These are phyloP conservation scores for Arbacia lixula DNA, from an alignment of 53 echinoderm and acorn worm genomes.

Conservation along the genomic window DNA sequence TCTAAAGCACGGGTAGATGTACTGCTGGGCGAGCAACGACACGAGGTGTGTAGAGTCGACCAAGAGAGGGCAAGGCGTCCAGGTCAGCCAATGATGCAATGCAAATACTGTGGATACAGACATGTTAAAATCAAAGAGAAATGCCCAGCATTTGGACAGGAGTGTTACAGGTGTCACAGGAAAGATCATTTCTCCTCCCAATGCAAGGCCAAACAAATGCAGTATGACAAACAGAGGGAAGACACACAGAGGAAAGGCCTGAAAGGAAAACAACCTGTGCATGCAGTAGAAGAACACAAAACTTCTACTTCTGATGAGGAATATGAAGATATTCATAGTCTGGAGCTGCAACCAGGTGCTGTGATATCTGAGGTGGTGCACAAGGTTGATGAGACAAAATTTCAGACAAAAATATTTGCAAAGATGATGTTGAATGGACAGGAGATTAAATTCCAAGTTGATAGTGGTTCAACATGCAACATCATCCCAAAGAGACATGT, in stretches of 20 bases:
- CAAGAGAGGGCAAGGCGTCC: neutral
- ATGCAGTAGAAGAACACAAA: too few relatives aligned
- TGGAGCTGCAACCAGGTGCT: too few relatives aligned
- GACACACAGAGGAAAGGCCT: too few relatives aligned
- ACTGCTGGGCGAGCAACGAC: slow-evolving; percentile 27
- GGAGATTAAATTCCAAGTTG: slow-evolving; percentile 60
- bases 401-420: slow-evolving; percentile 1
- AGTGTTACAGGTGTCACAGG: slow-evolving; percentile 39
- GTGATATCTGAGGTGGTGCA: too few relatives aligned
- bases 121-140: slow-evolving; percentile 36
- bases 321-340: too few relatives aligned
- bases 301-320: too few relatives aligned
- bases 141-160: slow-evolving; percentile 65
- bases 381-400: neutral
- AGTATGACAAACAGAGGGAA: too few relatives aligned
- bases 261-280: too few relatives aligned
- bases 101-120: slow-evolving; percentile 57
- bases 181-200: slow-evolving; percentile 43
- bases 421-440: slow-evolving; percentile 33
- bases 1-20: slow-evolving; percentile 36
- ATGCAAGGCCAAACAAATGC: neutral
- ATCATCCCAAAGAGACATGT: slow-evolving; percentile 9
- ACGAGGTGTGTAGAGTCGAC: neutral
- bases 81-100: neutral
- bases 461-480: slow-evolving; percentile 66